phyloP scores from a whole-genome alignment of 2,797 vertebrate genomes.

The Chelon auratus region DNA sequence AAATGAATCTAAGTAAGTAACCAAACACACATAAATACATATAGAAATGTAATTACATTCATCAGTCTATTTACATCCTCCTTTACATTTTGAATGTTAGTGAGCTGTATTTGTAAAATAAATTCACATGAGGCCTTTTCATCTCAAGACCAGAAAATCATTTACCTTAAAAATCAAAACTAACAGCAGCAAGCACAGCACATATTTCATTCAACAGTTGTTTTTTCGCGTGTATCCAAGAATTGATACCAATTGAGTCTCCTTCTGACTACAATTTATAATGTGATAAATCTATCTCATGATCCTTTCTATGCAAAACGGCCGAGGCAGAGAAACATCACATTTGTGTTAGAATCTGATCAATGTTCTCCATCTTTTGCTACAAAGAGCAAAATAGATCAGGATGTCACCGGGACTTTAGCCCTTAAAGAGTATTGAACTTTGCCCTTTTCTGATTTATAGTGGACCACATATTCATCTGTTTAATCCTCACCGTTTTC shows the following conservation, averaged over 20 bases:
- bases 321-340: not conserved
- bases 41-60: not conserved
- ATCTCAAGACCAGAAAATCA: not conserved
- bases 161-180: not conserved
- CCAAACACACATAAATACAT: not conserved
- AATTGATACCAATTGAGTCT: not conserved
- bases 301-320: not conserved
- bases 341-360: not conserved
- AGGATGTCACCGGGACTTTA: not conserved
- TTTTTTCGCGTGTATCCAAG: not conserved
- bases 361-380: no score
- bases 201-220: not conserved
- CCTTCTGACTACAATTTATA: not conserved
- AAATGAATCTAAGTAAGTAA: not conserved
- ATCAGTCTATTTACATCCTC: not conserved
- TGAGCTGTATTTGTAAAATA: not conserved
- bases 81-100: not conserved
- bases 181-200: not conserved
- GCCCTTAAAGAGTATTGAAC: not conserved
- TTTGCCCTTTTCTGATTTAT: not conserved
- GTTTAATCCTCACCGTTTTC: not conserved
- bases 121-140: slow-evolving; percentile 1
- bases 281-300: not conserved
- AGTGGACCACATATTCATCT: not conserved
- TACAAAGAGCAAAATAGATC: no score